Base-by-base conservation (phyloP, 2,888 invertebrate species). In the Ormyrus labotus region DNA sequence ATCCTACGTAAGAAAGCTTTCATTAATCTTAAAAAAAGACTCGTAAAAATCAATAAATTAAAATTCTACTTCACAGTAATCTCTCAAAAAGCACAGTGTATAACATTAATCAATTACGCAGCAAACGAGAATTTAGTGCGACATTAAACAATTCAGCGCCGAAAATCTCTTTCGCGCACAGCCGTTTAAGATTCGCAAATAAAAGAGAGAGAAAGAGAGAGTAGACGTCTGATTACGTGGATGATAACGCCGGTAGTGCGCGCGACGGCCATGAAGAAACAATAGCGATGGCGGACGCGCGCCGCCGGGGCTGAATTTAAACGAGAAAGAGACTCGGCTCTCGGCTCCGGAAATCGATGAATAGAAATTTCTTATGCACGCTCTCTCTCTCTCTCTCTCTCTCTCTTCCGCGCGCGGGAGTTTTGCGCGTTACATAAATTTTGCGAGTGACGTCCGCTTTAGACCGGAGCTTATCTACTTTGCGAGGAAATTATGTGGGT, bases 211-310 rank as follows among this genome's bases (percentile, higher is more conserved):
- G 19, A 64, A 2, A 64, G 48, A 10, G 47, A 64, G n/a, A 48
- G 70, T 61, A 70, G 50, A 81, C 58, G 60, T 67, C 71, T 60
- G 73, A 77, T 81, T 74, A 70, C 63, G 58, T 45, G 74, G 71
- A 50, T 53, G 74, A 75, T 71, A 75, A 71, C 47, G 63, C 48
- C 19, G 47, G 51, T 45, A 58, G 61, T 68, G 68, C 57, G 48
- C 69, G 61, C 82, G 67, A 55, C 77, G 80, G 82, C 74, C 81
- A 81, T 78, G 69, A 47, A 63, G 76, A 78, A 82, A 84, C 84
- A 84, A 84, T 82, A 58, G 77, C 76, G 82, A 84, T 84, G 85
- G 83, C 83, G 82, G 82, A 83, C 82, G 76, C 75, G 51, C 72
- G 80, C 58, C 76, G 68, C 61, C 58, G 19, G 63, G 7, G n/a